These are phyloP conservation scores for Pangasius sanitwongsei DNA, from an alignment of 2,797 vertebrate species.

Conservation along the genomic window DNA sequence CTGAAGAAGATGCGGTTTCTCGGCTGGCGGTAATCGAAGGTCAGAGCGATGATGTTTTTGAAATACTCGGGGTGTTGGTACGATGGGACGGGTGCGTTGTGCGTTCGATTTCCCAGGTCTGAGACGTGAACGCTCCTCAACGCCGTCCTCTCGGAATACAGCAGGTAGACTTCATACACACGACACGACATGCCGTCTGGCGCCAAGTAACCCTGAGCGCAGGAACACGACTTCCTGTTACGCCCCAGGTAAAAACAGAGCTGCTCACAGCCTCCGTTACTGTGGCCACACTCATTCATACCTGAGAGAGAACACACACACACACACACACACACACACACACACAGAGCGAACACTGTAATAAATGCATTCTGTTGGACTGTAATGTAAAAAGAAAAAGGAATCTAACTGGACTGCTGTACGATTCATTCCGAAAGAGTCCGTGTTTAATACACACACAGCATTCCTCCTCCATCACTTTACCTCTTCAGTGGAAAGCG, in stretches of 20 bases:
- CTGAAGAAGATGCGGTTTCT: slow-evolving; percentile 85
- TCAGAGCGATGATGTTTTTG: slow-evolving; percentile 83
- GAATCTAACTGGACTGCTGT: neutral
- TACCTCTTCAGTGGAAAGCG: neutral
- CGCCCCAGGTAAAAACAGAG: slow-evolving; percentile 82
- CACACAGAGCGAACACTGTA: neutral
- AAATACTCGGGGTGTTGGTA: slow-evolving; percentile 83
- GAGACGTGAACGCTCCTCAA: slow-evolving; percentile 83
- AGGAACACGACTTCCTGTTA: slow-evolving; percentile 73
- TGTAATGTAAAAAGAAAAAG: neutral
- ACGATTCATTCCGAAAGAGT: neutral
- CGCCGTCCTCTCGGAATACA: slow-evolving; percentile 84
- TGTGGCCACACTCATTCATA: slow-evolving; percentile 80
- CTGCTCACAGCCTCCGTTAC: slow-evolving; percentile 83
- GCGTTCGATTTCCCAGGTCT: slow-evolving; percentile 80
- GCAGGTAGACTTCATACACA: slow-evolving; percentile 80
- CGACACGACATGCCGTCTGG: slow-evolving; percentile 78
- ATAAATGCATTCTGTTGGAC: neutral
- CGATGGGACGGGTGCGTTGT: slow-evolving; percentile 74
- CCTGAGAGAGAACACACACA: slow-evolving; percentile 64
- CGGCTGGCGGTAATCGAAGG: slow-evolving; percentile 79
- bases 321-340: slow-evolving; percentile 18
- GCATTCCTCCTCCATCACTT: neutral
- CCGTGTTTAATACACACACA: neutral
- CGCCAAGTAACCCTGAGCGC: slow-evolving; percentile 81